Conservation (phyloP, 2,888 invertebrate species). For the Ferrisia virgata region DNA sequence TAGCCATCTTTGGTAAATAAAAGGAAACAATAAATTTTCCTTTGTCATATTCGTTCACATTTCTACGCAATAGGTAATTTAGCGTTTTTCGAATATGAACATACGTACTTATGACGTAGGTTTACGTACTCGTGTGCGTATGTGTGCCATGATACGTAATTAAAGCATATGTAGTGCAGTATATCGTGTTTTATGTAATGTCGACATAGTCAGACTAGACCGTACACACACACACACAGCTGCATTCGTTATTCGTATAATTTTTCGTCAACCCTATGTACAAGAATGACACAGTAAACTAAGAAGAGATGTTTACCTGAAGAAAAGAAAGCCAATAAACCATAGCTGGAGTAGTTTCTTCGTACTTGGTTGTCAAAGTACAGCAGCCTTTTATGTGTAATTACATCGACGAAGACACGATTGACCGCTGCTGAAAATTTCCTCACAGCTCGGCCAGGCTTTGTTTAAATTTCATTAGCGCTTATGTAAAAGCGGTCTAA, state of each 20-base stretch:
- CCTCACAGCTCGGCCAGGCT: not conserved
- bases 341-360: not conserved
- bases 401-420: not conserved
- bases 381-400: not conserved
- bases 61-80: not conserved
- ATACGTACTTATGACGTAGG: not conserved
- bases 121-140: not conserved
- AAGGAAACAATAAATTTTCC: not conserved
- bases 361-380: not conserved
- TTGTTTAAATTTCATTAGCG: not conserved
- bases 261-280: not conserved
- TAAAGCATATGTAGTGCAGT: no score
- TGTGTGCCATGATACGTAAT: not conserved
- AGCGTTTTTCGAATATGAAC: not conserved
- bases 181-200: no score
- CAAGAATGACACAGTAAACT: not conserved
- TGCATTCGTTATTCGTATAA: not conserved
- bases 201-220: no score
- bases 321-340: not conserved
- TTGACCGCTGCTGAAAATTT: constrained; percentile 2
- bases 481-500: not conserved
- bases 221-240: not conserved
- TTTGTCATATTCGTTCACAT: not conserved
- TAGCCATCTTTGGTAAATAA: not conserved
- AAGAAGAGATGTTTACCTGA: no score